A percentile compares a stretch with the other conserved stretches of the same genome.
Evolutionary conservation across 2,888 invertebrate genomes (phyloP).

Genomic region (Nephrotoma appendiculata): DNA sequence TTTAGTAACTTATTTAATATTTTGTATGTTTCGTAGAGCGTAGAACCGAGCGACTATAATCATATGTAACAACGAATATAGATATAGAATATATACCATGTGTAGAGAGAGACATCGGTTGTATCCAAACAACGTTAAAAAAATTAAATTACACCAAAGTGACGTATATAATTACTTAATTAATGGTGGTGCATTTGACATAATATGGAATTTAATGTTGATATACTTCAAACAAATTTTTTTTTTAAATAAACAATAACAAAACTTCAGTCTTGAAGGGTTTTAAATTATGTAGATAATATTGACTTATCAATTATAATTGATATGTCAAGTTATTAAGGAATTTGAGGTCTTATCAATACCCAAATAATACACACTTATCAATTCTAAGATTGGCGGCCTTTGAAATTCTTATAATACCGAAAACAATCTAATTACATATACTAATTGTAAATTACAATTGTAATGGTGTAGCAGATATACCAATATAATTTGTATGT

Average conservation of each 20-base stretch:
- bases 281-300: neutral
- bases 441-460: no score
- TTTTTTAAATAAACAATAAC: neutral
- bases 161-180: neutral
- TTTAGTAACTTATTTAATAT: neutral
- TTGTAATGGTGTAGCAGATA: no score
- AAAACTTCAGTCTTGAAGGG: neutral
- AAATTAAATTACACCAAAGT: neutral
- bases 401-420: neutral
- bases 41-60: neutral
- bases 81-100: no score
- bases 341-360: neutral
- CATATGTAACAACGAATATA: neutral
- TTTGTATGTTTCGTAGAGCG: neutral
- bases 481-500: no score
- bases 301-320: neutral
- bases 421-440: no score
- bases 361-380: neutral
- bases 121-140: neutral
- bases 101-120: no score
- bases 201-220: neutral
- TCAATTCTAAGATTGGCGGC: neutral
- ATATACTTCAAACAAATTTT: neutral
- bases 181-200: neutral
- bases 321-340: neutral